Evolutionary conservation across 2,797 vertebrate species (phyloP), one percentile per base, ranked within the genome.

Genomic region (Mormyrus hasselquistii): DNA sequence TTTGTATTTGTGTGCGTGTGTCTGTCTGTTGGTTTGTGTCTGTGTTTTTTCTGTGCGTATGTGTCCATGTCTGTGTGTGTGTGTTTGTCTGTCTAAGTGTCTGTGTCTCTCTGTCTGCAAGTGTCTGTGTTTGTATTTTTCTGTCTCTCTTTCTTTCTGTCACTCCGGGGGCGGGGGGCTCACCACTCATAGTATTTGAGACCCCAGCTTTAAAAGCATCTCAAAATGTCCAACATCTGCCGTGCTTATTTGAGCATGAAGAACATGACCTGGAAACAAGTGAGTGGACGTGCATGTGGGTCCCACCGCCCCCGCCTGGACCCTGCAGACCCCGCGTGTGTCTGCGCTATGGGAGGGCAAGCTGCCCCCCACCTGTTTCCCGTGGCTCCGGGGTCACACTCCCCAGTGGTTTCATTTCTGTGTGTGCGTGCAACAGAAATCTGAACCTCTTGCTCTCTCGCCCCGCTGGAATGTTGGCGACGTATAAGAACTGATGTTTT

Each of bases 401-500:
- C 22, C 25, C 25, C n/a, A 14, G n/a, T 12, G 16, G 44, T 34
- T 86, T 50, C 19, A 29, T 53, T 53, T 53, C 49, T 86, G n/a
- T 53, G n/a, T 53, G 29, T 38, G 12, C 65, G 4, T 29, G 49
- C n/a, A 25, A 7, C 50, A 16, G 83, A 86, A 29, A 52, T 16
- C 52, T 14, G 29, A 86, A 57, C 25, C 16, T 41, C 25, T 41
- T 6, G 59, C 85, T 87, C 22, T 22, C 65, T 22, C 16, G 16
- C 55, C 57, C 16, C 14, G 4, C 29, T 59, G 25, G 86, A 59
- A 59, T 47, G 41, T 57, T 38, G 9, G 1, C 47, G 49, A 7
- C 41, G 50, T 57, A 16, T 85, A 4, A 25, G 9, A 47, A 25
- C 12, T 88, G 90, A 90, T 90, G 88, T 88, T 69, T 89, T 55